Percentiles rank a stretch among this genome's conserved stretches.
phyloP scores from a whole-genome alignment of 2,888 invertebrate species.

The Mechanitis mazaeus region DNA sequence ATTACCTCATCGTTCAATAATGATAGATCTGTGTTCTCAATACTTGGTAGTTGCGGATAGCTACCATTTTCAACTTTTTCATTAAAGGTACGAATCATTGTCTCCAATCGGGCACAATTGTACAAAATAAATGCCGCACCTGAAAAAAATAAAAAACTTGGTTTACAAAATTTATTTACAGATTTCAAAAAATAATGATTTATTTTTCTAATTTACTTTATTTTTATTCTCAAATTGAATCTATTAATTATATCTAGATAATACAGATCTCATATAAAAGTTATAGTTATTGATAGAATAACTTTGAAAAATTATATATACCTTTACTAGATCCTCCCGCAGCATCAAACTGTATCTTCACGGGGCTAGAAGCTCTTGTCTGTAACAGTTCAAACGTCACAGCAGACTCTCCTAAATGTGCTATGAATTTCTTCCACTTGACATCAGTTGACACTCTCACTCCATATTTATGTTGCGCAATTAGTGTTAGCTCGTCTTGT shows the following conservation, averaged over 20 bases:
- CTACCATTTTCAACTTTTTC: slow-evolving; percentile 69
- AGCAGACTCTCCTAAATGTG: slow-evolving; percentile 80
- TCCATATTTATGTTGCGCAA: slow-evolving; percentile 83
- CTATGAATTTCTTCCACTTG: slow-evolving; percentile 74
- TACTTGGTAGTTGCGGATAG: slow-evolving; percentile 78
- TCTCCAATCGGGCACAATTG: slow-evolving; percentile 84
- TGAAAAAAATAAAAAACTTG: slow-evolving; percentile 44
- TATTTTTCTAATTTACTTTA: not conserved
- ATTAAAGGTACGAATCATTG: slow-evolving; percentile 79
- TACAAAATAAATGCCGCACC: slow-evolving; percentile 86
- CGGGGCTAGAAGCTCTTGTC: slow-evolving; percentile 78
- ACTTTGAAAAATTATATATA: slow-evolving; percentile 30
- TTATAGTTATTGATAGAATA: too few relatives aligned
- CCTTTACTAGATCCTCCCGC: slow-evolving; percentile 74
- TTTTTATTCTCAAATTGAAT: too few relatives aligned
- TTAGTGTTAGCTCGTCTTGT: slow-evolving; percentile 78
- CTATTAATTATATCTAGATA: too few relatives aligned
- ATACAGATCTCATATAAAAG: too few relatives aligned
- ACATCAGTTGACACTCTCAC: slow-evolving; percentile 66
- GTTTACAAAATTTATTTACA: not conserved
- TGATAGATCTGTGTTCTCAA: slow-evolving; percentile 78
- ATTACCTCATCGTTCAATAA: slow-evolving; percentile 80
- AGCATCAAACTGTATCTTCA: slow-evolving; percentile 70
- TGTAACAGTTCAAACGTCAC: slow-evolving; percentile 82
- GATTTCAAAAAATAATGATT: not conserved